These are phyloP conservation scores for Eurytoma adleriae DNA, from an alignment of 2,888 invertebrate species.

Conservation along the genomic window DNA sequence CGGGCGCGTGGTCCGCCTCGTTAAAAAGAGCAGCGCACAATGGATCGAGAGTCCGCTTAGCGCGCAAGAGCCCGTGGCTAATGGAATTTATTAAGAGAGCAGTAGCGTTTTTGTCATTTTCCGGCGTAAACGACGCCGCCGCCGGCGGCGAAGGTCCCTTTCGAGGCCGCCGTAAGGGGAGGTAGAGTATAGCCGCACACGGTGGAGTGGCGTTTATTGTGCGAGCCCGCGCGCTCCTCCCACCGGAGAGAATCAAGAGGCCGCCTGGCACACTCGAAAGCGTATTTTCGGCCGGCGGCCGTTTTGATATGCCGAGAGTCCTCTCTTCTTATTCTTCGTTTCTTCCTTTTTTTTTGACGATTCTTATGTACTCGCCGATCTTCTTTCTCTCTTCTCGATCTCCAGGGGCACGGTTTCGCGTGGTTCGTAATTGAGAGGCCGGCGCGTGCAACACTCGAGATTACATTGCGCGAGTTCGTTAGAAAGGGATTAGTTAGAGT, in stretches of 20 bases:
- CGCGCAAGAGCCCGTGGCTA: slow-evolving; percentile 72
- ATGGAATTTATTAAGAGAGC: slow-evolving; percentile 73
- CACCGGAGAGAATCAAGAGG: slow-evolving; percentile 26
- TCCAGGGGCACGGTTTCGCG: background rate
- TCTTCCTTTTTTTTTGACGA: background rate
- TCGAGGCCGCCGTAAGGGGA: background rate
- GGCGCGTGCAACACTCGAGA: no score
- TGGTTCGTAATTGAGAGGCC: background rate
- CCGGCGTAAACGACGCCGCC: background rate
- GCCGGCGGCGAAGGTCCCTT: background rate
- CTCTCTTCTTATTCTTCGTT: no score
- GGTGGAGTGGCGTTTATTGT: slow-evolving; percentile 21
- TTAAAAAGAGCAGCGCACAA: slow-evolving; percentile 30
- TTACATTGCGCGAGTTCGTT: no score
- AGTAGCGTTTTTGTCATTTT: slow-evolving; percentile 29
- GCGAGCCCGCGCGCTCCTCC: background rate
- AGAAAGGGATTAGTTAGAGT: no score
- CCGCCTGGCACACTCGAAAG: slow-evolving; percentile 4
- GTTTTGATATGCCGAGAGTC: no score
- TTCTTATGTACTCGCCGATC: background rate
- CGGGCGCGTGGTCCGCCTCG: background rate
- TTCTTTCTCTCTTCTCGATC: background rate
- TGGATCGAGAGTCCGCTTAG: slow-evolving; percentile 60
- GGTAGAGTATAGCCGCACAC: background rate
- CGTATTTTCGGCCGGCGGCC: slow-evolving; percentile 9